A percentile compares a stretch with the other conserved stretches of the same genome.
Evolutionary conservation across 2,113 vertebrate species (phyloP).

Genomic region (Carlito syrichta): DNA sequence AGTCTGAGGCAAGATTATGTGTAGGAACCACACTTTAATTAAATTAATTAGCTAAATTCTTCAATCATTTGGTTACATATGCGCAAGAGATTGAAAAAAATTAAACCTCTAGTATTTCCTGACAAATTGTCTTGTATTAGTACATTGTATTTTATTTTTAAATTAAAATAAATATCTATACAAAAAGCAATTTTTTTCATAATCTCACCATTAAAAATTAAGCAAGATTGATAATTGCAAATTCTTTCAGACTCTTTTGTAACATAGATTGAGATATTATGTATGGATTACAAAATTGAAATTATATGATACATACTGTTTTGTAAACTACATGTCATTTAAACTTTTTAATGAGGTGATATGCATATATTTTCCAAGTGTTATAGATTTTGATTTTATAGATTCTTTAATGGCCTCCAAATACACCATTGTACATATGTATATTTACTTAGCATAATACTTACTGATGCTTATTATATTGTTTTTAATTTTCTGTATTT

Average conservation of each 20-base stretch:
- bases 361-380: not conserved
- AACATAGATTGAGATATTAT: not conserved
- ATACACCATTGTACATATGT: not conserved
- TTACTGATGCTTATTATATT: not conserved
- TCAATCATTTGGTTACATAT: not conserved
- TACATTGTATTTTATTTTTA: not conserved
- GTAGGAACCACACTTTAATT: not conserved
- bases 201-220: not conserved
- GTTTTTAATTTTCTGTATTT: not conserved
- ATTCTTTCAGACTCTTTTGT: not conserved
- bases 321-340: not conserved
- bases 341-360: not conserved
- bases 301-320: not conserved
- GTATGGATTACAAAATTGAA: not conserved
- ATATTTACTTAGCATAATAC: not conserved
- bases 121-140: not conserved
- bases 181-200: not conserved
- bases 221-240: not conserved
- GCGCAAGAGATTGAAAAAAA: not conserved
- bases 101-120: not conserved
- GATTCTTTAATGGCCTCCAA: not conserved
- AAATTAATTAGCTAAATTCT: not conserved
- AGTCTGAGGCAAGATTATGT: not conserved
- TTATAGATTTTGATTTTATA: not conserved
- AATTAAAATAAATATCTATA: not conserved